A percentile compares a stretch with the other conserved stretches of the same genome.
These are phyloP conservation scores for Crax fasciolata DNA, from an alignment of 2,797 vertebrate species.

Conservation along the genomic window DNA sequence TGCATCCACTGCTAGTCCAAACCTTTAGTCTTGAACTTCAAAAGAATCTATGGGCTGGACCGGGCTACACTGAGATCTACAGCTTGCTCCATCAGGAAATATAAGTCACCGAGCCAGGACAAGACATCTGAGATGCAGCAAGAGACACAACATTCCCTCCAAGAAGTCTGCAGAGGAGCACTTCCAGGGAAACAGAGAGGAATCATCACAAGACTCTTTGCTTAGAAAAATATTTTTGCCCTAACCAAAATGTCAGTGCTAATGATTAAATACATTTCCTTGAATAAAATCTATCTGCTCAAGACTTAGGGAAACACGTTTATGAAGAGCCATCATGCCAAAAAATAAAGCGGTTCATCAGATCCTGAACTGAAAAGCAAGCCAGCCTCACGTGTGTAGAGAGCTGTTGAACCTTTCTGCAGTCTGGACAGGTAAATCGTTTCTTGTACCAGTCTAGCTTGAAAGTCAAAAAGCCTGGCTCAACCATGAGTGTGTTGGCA, in stretches of 20 bases:
- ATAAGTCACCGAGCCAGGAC: neutral
- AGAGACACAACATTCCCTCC: neutral
- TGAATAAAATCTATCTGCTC: neutral
- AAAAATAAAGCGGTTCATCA: neutral
- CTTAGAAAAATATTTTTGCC: slow-evolving; percentile 17
- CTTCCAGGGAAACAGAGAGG: neutral
- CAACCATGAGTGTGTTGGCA: neutral
- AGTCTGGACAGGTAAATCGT: neutral
- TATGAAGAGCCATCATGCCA: neutral
- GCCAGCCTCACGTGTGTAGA: neutral
- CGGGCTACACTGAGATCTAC: neutral
- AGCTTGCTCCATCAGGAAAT: neutral
- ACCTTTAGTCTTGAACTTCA: slow-evolving; percentile 35
- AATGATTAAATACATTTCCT: slow-evolving; percentile 13
- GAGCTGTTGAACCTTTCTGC: neutral
- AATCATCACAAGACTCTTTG: neutral
- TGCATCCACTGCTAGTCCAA: neutral
- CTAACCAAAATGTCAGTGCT: neutral
- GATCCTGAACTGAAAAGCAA: neutral
- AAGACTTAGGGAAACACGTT: slow-evolving; percentile 12
- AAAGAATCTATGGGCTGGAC: neutral
- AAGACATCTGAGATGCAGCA: neutral
- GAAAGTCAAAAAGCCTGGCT: slow-evolving; percentile 14
- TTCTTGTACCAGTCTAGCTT: neutral
- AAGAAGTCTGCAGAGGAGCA: neutral